Evolutionary conservation across 2,888 invertebrate genomes (phyloP), one percentile per base, ranked within the genome.

Genomic region (Osedax frankpressi): DNA sequence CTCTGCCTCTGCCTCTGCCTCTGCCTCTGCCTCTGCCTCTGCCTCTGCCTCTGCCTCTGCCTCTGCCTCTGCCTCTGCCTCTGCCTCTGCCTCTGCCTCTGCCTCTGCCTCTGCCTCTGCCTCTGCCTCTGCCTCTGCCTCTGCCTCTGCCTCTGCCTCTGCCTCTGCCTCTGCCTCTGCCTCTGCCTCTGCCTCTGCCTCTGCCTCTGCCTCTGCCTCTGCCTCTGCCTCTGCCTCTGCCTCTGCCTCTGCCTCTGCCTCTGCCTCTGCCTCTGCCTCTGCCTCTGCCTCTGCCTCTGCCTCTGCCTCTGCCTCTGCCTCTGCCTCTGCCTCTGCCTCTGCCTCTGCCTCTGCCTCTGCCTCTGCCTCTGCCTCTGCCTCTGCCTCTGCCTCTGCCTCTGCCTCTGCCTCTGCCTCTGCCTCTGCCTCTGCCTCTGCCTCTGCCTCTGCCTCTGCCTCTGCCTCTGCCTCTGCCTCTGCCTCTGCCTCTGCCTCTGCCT

Each of bases 1-100:
- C 60, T 60, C 60, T 60, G 60, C 60, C 60, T 60, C 60, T 60
- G 60, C 60, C 60, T 60, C 60, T 60, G 60, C 60, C 60, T 60
- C 60, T 60, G 60, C 60, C 60, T 60, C 60, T 60, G 60, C 60
- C 60, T 60, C 60, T 60, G 60, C 60, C 60, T 60, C 60, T 60
- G 60, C 60, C 60, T 60, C 60, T 60, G 60, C 60, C 60, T 60
- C 60, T 60, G 60, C 60, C 60, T 60, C 60, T 60, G 60, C 60
- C 60, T 60, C 60, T 60, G 60, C 24, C n/a, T 24, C 60, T 60
- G 60, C 60, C 60, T 60, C 60, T 60, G 60, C 60, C 60, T 60
- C 60, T 60, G 60, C 60, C 60, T 60, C 60, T 60, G 60, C 60
- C 60, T 60, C 60, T 60, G 60, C 60, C 60, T 60, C 60, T 60